phyloP scores from a whole-genome alignment of 2,113 vertebrate species.

The Bucco capensis region DNA sequence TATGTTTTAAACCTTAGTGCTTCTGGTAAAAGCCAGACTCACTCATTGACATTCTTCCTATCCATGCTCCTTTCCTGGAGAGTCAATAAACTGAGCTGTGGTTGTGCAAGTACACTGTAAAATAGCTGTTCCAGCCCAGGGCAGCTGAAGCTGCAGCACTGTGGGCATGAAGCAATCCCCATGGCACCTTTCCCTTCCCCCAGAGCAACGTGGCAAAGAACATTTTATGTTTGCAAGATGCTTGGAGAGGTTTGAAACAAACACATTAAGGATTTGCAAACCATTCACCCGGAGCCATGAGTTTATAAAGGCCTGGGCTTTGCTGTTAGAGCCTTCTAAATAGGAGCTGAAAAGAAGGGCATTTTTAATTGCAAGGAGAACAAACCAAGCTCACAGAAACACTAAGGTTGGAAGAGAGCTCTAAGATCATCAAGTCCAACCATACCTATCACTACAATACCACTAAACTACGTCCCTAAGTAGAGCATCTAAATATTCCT shows the following conservation, averaged over 20 bases:
- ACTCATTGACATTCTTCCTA: neutral
- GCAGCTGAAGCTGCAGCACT: neutral
- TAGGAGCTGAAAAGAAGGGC: neutral
- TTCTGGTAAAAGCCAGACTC: neutral
- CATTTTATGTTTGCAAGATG: neutral
- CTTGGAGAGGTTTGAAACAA: neutral
- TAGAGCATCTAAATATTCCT: no score
- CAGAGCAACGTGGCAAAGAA: neutral
- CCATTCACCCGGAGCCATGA: neutral
- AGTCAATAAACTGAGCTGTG: neutral
- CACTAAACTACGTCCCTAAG: no score
- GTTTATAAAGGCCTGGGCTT: neutral
- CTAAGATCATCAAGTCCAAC: no score
- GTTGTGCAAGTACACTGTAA: neutral
- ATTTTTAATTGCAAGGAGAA: neutral
- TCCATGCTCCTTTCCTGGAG: neutral
- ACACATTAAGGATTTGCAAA: neutral
- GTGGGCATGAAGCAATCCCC: neutral
- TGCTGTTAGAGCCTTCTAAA: neutral
- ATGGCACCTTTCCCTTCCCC: neutral
- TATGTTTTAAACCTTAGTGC: neutral
- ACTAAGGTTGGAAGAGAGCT: no score
- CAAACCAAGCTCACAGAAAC: no score
- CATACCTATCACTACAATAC: no score
- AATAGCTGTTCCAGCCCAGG: neutral